Evolutionary conservation across 2,113 vertebrate species (phyloP).

Genomic region (Saimiri boliviensis): DNA sequence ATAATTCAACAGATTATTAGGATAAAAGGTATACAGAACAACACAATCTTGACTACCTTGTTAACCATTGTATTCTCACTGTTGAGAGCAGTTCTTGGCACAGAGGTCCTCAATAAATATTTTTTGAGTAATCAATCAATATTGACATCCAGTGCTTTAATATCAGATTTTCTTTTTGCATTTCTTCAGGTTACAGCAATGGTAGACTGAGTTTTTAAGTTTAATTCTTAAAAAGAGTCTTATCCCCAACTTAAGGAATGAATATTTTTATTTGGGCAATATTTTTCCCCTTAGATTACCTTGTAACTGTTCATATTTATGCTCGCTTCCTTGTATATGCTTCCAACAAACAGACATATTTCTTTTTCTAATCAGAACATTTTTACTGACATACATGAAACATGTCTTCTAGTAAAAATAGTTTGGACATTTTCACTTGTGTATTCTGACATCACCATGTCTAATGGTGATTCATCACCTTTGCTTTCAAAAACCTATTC

Average conservation of each 20-base stretch:
- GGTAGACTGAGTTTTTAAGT: neutral
- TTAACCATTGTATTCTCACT: neutral
- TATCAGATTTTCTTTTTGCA: neutral
- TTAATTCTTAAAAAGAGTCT: neutral
- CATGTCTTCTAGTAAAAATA: neutral
- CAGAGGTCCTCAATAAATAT: neutral
- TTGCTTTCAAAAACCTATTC: neutral
- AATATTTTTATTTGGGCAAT: neutral
- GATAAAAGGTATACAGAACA: neutral
- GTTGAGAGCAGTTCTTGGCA: neutral
- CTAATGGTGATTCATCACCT: neutral
- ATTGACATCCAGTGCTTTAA: neutral
- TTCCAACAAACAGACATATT: neutral
- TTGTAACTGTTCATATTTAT: neutral
- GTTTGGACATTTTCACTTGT: neutral
- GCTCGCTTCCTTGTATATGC: neutral
- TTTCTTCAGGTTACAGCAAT: neutral
- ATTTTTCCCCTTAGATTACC: neutral
- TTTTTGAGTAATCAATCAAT: neutral
- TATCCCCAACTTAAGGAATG: neutral
- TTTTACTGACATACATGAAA: slow-evolving; percentile 2
- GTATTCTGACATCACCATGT: neutral
- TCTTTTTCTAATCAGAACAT: neutral
- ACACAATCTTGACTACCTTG: neutral
- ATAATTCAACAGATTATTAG: neutral